Percentiles rank a stretch among this genome's conserved stretches.
Conservation (phyloP, 2,797 vertebrate genomes). For the Arrhamphus sclerolepis region DNA sequence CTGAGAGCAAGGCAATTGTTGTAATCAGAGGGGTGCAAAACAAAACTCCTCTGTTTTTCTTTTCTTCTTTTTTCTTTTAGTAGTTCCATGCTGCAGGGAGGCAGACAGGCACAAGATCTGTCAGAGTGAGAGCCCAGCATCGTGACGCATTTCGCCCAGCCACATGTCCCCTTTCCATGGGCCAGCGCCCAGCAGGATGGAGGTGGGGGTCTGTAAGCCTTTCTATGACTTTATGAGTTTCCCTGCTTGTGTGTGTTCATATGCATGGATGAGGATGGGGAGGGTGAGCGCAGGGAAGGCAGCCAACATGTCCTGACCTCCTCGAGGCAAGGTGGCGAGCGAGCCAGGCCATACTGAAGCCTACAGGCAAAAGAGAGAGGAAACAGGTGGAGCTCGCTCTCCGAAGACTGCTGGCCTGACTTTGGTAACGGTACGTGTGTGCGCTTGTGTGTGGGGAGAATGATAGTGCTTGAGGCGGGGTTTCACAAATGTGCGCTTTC, state of each 20-base stretch:
- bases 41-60: slow-evolving; percentile 48
- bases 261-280: slow-evolving; percentile 48
- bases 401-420: slow-evolving; percentile 21
- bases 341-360: slow-evolving; percentile 71
- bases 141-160: slow-evolving; percentile 68
- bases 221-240: slow-evolving; percentile 36
- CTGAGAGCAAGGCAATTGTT: slow-evolving; percentile 31
- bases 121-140: slow-evolving; percentile 57
- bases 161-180: slow-evolving; percentile 71
- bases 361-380: slow-evolving; percentile 53
- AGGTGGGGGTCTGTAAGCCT: slow-evolving; percentile 28
- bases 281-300: slow-evolving; percentile 37
- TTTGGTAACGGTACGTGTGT: slow-evolving; percentile 6
- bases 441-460: slow-evolving; percentile 1
- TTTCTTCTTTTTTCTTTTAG: slow-evolving; percentile 33
- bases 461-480: slow-evolving; percentile 9
- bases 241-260: slow-evolving; percentile 54
- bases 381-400: slow-evolving; percentile 24
- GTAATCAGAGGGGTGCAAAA: slow-evolving; percentile 53
- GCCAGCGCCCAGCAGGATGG: slow-evolving; percentile 63
- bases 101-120: slow-evolving; percentile 64
- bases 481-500: slow-evolving; percentile 55
- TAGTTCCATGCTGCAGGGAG: slow-evolving; percentile 61
- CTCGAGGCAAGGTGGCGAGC: slow-evolving; percentile 50
- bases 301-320: slow-evolving; percentile 60